Evolutionary conservation across 2,113 vertebrate species (phyloP), one percentile per base, ranked within the genome.

Genomic region (Myiozetetes cayanensis): DNA sequence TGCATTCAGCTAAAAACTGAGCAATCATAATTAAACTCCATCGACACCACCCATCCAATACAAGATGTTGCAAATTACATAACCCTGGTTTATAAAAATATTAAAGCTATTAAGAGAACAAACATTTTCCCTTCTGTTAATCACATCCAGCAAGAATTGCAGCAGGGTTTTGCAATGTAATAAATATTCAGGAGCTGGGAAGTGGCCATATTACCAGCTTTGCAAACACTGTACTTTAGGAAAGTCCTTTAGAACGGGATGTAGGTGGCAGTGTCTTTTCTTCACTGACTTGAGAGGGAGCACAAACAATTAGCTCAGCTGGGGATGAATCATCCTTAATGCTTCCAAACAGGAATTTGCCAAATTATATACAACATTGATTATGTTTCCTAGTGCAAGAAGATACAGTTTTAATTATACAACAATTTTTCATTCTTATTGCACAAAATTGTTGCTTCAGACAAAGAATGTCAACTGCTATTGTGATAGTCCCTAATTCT

Each of bases 181-280:
- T 89, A 71, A 89, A 90, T 66, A 85, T 68, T 87, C 80, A 90
- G 65, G 68, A 93, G 53, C 14, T 90, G 81, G 87, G 91, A 86
- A 59, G 14, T 71, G 72, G 67, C 76, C 68, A 30, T 3, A 11
- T 66, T 33, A 44, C 4, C 63, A 49, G 67, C 82, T 89, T 62
- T 87, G 78, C 80, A 93, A 93, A 80, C 47, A 20, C 35, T 67
- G 41, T 58, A 41, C 72, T 59, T 67, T 3, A 55, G 56, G 44
- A 55, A 74, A 89, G 76, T 63, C 82, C 74, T 83, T 79, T 25
- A 9, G 6, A 88, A n/a, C 1, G 30, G 59, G 75, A 46, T 77
- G 68, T 68, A 95, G 47, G 75, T 93, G 79, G 55, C 91, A 74
- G 21, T n/a, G 55, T 62, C 90, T 92, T 74, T 66, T 84, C 68